Percentiles rank a stretch among this genome's conserved stretches.
These are phyloP conservation scores for Pantala flavescens DNA, from an alignment of 1,140 invertebrate genomes.

Conservation along the genomic window DNA sequence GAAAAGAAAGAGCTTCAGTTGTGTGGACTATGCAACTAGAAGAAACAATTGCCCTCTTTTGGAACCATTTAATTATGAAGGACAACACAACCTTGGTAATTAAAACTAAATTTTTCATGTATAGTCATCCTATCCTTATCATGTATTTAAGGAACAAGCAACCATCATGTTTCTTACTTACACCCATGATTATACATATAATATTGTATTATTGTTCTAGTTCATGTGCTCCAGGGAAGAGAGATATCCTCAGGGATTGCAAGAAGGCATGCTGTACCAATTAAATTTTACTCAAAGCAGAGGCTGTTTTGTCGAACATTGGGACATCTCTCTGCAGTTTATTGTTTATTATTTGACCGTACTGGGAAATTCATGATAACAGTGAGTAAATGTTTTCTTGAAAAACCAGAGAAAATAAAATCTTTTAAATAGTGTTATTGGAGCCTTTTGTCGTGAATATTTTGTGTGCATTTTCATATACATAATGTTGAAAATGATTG, in stretches of 20 bases:
- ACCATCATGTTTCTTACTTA: too few species aligned
- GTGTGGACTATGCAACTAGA: constrained; percentile 39
- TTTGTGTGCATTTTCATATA: not conserved
- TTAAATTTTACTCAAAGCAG: constrained; percentile 59
- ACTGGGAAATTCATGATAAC: constrained; percentile 89
- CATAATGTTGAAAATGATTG: constrained; percentile 20
- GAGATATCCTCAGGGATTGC: constrained; percentile 53
- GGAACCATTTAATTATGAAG: constrained; percentile 32
- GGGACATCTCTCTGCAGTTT: constrained; percentile 91
- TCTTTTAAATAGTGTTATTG: not conserved
- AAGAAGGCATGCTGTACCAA: constrained; percentile 50
- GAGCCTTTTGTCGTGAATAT: not conserved
- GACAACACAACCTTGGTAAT: constrained; percentile 43
- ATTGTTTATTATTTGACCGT: constrained; percentile 90
- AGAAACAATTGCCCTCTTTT: constrained; percentile 40
- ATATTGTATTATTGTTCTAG: constrained; percentile 35
- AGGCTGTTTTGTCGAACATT: constrained; percentile 72
- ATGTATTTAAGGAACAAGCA: too few species aligned
- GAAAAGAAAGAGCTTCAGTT: not conserved
- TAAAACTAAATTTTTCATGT: too few species aligned
- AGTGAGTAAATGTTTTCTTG: constrained; percentile 38
- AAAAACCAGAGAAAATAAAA: not conserved
- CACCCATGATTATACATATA: not conserved
- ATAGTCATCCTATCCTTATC: too few species aligned
- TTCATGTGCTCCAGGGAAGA: constrained; percentile 54